Evolutionary conservation across 1,140 invertebrate genomes (phyloP).

Genomic region (Melipona quadrifasciata): DNA sequence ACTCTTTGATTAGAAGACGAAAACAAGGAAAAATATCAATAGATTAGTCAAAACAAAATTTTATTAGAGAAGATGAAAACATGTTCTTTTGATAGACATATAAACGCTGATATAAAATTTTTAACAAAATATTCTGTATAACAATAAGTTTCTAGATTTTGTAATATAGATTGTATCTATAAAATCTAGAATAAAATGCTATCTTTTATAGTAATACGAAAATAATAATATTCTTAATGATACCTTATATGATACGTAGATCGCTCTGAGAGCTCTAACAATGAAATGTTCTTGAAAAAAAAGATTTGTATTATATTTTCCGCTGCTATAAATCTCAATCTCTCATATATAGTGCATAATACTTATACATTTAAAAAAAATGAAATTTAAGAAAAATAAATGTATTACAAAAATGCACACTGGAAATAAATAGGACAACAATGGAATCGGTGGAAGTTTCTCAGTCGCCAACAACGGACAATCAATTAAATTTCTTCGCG

Average conservation of each 20-base stretch:
- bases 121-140: not conserved
- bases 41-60: not conserved
- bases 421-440: conserved; percentile 1
- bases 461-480: not conserved
- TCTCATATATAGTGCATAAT: not conserved
- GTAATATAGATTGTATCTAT: not conserved
- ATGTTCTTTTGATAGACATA: not conserved
- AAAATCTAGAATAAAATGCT: not conserved
- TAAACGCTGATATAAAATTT: not conserved
- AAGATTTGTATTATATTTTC: not conserved
- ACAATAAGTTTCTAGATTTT: not conserved
- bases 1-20: not conserved
- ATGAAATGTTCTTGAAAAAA: not conserved
- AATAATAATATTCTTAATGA: not conserved
- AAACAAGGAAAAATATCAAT: not conserved
- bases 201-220: not conserved
- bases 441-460: not conserved
- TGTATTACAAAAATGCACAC: not conserved
- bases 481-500: conserved; percentile 22
- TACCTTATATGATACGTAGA: not conserved
- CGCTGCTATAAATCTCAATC: not conserved
- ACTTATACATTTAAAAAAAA: not conserved
- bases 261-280: not conserved
- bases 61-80: not conserved
- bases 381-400: not conserved